Conservation (phyloP, 2,797 vertebrate species). For the Borostomias antarcticus region DNA sequence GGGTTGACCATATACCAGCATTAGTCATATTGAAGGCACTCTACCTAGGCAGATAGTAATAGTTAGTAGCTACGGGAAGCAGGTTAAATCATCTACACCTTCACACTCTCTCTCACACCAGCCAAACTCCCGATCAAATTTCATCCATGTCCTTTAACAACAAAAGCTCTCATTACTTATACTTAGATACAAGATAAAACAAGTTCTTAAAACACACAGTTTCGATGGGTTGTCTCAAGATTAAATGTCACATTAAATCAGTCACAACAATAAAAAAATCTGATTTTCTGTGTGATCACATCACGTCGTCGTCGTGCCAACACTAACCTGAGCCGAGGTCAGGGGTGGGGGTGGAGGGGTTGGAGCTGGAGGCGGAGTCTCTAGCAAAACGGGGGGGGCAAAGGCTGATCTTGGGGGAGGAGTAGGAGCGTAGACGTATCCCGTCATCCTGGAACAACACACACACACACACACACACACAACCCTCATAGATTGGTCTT, state of each 20-base stretch:
- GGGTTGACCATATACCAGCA: not conserved
- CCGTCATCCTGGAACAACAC: constrained; percentile 76
- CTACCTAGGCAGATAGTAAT: not conserved
- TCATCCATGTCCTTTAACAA: too few species aligned
- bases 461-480: constrained; percentile 1
- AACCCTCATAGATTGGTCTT: not conserved
- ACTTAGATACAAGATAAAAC: too few species aligned
- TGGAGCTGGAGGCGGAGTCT: constrained; percentile 68
- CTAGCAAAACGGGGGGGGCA: constrained; percentile 69
- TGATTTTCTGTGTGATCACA: too few species aligned
- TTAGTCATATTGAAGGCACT: too few species aligned
- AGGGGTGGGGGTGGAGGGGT: constrained; percentile 56
- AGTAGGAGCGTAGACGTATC: constrained; percentile 89
- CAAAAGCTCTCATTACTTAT: too few species aligned
- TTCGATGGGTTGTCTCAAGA: too few species aligned
- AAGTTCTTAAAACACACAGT: too few species aligned
- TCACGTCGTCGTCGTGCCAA: not conserved
- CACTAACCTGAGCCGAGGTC: constrained; percentile 71
- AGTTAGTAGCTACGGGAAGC: not conserved
- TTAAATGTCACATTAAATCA: too few species aligned
- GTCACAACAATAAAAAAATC: too few species aligned
- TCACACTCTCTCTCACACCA: too few species aligned
- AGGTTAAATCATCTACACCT: too few species aligned
- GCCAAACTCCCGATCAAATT: too few species aligned
- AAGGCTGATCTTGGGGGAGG: constrained; percentile 85